Percentiles rank a stretch among this genome's conserved stretches.
These are phyloP conservation scores for Bucorvus abyssinicus DNA, from an alignment of 2,797 vertebrate genomes.

Conservation along the genomic window DNA sequence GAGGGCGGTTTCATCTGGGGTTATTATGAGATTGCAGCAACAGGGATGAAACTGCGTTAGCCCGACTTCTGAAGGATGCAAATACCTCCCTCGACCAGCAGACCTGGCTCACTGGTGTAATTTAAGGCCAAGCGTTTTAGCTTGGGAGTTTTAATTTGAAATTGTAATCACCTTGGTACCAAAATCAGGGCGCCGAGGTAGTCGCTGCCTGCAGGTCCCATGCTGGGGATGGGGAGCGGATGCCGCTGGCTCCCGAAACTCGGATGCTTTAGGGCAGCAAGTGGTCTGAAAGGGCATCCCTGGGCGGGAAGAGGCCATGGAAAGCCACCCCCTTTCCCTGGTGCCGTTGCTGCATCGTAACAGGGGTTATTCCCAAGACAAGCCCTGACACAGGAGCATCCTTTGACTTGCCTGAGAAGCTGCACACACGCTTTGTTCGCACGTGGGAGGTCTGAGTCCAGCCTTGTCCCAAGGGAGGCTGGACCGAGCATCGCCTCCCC, in stretches of 20 bases:
- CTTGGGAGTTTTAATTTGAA: neutral
- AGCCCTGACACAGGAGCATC: neutral
- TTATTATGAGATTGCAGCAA: neutral
- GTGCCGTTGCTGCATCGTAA: neutral
- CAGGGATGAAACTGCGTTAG: neutral
- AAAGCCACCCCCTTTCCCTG: neutral
- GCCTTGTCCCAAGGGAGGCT: accelerated
- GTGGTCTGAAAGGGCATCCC: neutral
- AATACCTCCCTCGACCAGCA: neutral
- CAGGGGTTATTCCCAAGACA: neutral
- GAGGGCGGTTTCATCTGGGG: neutral
- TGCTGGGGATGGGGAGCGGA: accelerated
- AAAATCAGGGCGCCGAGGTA: accelerated
- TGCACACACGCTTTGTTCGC: accelerated
- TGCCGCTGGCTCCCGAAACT: neutral
- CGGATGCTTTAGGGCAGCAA: neutral
- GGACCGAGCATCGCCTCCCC: neutral
- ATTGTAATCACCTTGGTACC: accelerated
- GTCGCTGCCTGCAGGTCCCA: accelerated
- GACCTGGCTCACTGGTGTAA: neutral
- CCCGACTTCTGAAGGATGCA: neutral
- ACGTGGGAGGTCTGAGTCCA: accelerated
- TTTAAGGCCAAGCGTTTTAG: neutral
- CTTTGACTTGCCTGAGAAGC: neutral
- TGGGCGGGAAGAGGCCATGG: accelerated